These are phyloP conservation scores for Molothrus aeneus DNA, from an alignment of 2,797 vertebrate species.

Conservation along the genomic window DNA sequence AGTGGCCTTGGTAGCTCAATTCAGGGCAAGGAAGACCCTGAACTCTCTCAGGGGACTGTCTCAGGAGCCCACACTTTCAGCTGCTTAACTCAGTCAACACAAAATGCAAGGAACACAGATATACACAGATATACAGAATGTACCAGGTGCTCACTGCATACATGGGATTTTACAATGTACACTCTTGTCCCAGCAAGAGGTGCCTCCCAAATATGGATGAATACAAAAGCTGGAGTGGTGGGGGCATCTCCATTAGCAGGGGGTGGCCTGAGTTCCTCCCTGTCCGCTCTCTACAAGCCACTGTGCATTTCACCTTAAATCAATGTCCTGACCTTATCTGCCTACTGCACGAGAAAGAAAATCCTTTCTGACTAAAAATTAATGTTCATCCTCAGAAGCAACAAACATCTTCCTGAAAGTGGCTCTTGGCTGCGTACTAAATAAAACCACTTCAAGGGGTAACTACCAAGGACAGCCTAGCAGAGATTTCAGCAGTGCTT, in stretches of 20 bases:
- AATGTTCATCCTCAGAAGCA: neutral
- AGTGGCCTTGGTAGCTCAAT: neutral
- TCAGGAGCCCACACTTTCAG: neutral
- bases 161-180: neutral
- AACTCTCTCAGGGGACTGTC: neutral
- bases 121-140: too few species aligned
- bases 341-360: neutral
- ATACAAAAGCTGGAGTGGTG: neutral
- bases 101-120: neutral
- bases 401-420: neutral
- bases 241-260: neutral
- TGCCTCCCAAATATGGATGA: neutral
- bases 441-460: neutral
- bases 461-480: neutral
- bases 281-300: neutral
- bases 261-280: neutral
- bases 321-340: neutral
- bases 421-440: neutral
- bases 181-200: fast-evolving
- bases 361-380: neutral
- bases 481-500: neutral
- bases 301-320: neutral
- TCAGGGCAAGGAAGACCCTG: neutral
- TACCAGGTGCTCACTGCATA: neutral
- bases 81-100: neutral